Evolutionary conservation across 2,113 vertebrate species (phyloP).

Genomic region (Eidolon helvum): DNA sequence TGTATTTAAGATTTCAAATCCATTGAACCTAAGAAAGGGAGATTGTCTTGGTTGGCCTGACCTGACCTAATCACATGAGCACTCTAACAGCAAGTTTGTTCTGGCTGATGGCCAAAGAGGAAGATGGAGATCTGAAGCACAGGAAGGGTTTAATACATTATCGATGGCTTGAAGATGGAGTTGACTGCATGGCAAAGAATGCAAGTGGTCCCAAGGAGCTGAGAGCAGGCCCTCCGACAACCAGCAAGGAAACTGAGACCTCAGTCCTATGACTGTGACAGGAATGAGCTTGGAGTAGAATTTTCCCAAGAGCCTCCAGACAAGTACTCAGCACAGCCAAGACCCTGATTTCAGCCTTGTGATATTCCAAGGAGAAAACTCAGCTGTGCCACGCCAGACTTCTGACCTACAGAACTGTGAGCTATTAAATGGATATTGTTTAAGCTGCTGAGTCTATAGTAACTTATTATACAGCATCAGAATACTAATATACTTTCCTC

Average conservation of each 20-base stretch:
- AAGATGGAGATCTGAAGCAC: background rate
- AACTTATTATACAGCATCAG: background rate
- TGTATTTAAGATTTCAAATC: background rate
- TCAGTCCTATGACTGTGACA: too few species aligned
- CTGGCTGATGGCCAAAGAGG: background rate
- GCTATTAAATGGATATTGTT: background rate
- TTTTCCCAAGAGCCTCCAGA: background rate
- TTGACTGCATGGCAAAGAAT: background rate
- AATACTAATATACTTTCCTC: background rate
- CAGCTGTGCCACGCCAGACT: background rate
- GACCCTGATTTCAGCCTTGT: background rate
- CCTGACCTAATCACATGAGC: background rate
- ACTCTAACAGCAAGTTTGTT: background rate
- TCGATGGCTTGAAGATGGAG: background rate
- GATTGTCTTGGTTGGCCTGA: background rate
- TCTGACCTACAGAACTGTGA: background rate
- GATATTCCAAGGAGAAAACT: background rate
- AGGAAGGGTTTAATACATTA: background rate
- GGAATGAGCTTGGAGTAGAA: background rate
- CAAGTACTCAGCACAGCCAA: background rate
- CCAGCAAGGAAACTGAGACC: background rate
- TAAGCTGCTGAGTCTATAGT: background rate
- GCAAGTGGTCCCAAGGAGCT: background rate
- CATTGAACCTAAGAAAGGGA: background rate
- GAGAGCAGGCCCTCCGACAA: background rate